phyloP scores from a whole-genome alignment of 2,888 invertebrate genomes.

The Chelonus formosanus region DNA sequence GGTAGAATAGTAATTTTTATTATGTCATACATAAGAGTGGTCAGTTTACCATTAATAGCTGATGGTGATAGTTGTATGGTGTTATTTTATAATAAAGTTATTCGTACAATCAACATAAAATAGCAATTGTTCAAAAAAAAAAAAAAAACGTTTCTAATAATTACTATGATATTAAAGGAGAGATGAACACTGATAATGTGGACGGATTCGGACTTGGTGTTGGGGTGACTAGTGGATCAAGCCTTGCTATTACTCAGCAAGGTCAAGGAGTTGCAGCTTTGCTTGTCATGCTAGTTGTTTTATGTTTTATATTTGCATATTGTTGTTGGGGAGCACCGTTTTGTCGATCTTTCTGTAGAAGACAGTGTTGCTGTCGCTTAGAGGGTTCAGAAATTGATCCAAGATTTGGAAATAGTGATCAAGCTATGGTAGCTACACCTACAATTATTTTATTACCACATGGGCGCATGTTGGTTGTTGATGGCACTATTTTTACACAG shows the following conservation, averaged over 20 bases:
- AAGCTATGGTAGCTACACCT: slow-evolving; percentile 66
- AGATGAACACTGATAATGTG: slow-evolving; percentile 42
- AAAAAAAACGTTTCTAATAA: too few relatives aligned
- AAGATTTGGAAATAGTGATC: slow-evolving; percentile 53
- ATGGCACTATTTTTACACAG: slow-evolving; percentile 68
- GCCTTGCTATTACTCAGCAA: slow-evolving; percentile 57
- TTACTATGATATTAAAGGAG: slow-evolving; percentile 27
- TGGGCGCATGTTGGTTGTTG: slow-evolving; percentile 69
- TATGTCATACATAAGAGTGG: background rate
- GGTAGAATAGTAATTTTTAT: slow-evolving; percentile 9
- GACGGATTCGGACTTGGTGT: slow-evolving; percentile 49
- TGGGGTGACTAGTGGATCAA: slow-evolving; percentile 55
- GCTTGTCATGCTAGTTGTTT: slow-evolving; percentile 69
- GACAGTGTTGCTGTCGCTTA: slow-evolving; percentile 65
- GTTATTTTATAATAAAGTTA: background rate
- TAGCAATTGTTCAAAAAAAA: too few relatives aligned
- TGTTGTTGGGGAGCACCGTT: slow-evolving; percentile 71
- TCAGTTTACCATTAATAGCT: too few relatives aligned
- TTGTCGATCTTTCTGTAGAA: slow-evolving; percentile 66
- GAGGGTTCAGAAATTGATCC: slow-evolving; percentile 63
- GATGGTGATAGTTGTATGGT: background rate
- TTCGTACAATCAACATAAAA: too few relatives aligned
- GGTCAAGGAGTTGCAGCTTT: slow-evolving; percentile 68
- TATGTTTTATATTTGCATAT: slow-evolving; percentile 69
- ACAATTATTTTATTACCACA: slow-evolving; percentile 69